phyloP scores from a whole-genome alignment of 2,888 invertebrate genomes.

The Pyrrhosoma nymphula region DNA sequence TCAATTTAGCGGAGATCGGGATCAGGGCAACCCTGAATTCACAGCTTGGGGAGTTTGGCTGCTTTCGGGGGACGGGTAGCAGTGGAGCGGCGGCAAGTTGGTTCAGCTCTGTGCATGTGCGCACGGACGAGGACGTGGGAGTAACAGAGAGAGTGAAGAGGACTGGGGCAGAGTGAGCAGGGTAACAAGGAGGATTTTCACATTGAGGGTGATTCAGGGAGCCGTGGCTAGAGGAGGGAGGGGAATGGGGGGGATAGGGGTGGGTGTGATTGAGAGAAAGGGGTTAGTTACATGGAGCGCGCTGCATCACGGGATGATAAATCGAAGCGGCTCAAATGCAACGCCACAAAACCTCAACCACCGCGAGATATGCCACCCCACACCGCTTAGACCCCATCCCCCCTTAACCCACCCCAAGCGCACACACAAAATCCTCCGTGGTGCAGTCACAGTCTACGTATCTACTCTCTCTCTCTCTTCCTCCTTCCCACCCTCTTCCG shows the following conservation, averaged over 20 bases:
- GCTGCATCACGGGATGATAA: constrained; percentile 58
- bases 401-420: not conserved
- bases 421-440: constrained; percentile 4
- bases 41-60: not conserved
- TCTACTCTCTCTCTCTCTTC: not conserved
- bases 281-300: constrained; percentile 25
- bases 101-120: not conserved
- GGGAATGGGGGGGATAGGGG: not conserved
- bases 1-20: not conserved
- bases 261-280: not conserved
- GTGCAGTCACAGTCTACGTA: not conserved
- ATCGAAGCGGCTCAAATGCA: constrained; percentile 61
- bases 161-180: not conserved
- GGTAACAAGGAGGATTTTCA: not conserved
- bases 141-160: not conserved
- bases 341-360: constrained; percentile 60
- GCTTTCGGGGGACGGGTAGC: not conserved
- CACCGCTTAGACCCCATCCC: not conserved
- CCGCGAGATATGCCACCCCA: constrained; percentile 45
- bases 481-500: not conserved
- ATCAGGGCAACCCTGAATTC: not conserved
- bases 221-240: not conserved
- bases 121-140: not conserved
- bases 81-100: not conserved
- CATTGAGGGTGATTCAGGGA: constrained; percentile 7